These are phyloP conservation scores for Vanessa atalanta DNA, from an alignment of 1,140 invertebrate species.

Conservation along the genomic window DNA sequence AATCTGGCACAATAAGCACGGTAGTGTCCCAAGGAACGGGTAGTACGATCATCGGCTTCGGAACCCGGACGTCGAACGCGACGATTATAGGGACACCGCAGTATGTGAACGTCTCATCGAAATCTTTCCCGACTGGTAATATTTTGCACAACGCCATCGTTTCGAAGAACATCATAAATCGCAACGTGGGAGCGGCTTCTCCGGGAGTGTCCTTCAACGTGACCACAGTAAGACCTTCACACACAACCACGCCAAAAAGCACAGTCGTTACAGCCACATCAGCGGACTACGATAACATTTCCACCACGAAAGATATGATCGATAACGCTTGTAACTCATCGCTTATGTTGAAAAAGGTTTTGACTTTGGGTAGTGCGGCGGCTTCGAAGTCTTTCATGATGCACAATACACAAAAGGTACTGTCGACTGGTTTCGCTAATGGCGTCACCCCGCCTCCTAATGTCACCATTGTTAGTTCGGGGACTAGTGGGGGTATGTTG, in stretches of 20 bases:
- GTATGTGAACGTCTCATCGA: conserved; percentile 76
- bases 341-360: conserved; percentile 79
- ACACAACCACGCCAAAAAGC: conserved; percentile 63
- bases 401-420: conserved; percentile 78
- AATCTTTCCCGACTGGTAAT: conserved; percentile 78
- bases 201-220: conserved; percentile 68
- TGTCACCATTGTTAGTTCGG: conserved; percentile 74
- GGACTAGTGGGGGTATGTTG: conserved; percentile 56
- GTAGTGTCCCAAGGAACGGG: conserved; percentile 77
- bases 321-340: conserved; percentile 79
- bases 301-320: conserved; percentile 78
- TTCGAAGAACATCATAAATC: conserved; percentile 72
- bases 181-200: conserved; percentile 44
- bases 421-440: conserved; percentile 75
- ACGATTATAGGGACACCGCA: conserved; percentile 67
- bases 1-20: conserved; percentile 71
- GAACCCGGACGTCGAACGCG: conserved; percentile 65
- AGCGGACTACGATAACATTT: conserved; percentile 67
- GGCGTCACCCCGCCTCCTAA: conserved; percentile 69
- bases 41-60: conserved; percentile 73
- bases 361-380: conserved; percentile 75
- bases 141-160: conserved; percentile 79
- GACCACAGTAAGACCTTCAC: conserved; percentile 56
- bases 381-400: conserved; percentile 77
- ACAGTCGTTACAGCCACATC: conserved; percentile 48